Evolutionary conservation across 2,797 vertebrate genomes (phyloP), one percentile per base, ranked within the genome.

Genomic region (Coregonus suidteri): DNA sequence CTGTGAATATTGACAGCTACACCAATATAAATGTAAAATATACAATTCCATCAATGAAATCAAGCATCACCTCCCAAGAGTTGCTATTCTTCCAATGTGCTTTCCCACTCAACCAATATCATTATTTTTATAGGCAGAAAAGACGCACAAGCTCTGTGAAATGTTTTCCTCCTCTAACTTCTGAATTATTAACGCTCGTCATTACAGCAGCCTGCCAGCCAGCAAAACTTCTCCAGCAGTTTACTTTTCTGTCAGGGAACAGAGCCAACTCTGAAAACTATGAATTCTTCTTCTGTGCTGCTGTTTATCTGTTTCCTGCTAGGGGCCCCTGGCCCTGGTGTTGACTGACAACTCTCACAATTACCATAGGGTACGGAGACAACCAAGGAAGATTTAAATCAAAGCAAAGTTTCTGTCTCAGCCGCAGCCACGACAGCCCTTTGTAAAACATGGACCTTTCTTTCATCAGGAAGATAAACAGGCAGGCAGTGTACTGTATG

Each of bases 391-490:
- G 65, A 80, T 70, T 73, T 75, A 59, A 84, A 77, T 52, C 47
- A 72, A 75, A 64, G 77, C 14, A 11, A 77, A 76, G 67, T 20
- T 71, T 68, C 53, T 31, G 75, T 71, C 70, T 69, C 68, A 71
- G 54, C 53, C 52, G 2, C 64, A 56, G 67, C 59, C 9, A 25
- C 18, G 59, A 25, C 59, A 64, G 59, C 20, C 59, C 73, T 47
- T 64, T 53, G 67, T 64, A 20, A 62, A 64, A 70, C 68, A 71
- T 56, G 37, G 14, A 6, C 1, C 16, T 35, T 20, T 20, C 69
- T 82, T 80, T 75, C 77, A 79, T 82, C 82, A 68, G 79, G 62
- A 77, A 74, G 77, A 82, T 78, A 82, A 81, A 78, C 56, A 81
- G 72, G 69, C 6, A 59, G 35, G 9, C 25, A 35, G 20, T 64